These are phyloP conservation scores for Colostygia pectinataria DNA, from an alignment of 2,888 invertebrate species.

Conservation along the genomic window DNA sequence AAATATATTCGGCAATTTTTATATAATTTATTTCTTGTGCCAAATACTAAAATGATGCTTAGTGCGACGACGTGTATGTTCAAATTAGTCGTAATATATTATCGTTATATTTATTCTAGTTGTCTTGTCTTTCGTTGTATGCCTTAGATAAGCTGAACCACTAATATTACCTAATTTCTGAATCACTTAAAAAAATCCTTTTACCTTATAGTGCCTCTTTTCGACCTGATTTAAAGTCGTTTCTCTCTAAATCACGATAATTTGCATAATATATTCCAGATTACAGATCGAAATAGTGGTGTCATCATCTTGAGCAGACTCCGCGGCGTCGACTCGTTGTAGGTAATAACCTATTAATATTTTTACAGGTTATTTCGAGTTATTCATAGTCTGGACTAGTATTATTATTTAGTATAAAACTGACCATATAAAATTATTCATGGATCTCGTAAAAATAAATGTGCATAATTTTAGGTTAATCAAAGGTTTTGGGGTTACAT, in stretches of 20 bases:
- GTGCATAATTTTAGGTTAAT: slow-evolving; percentile 43
- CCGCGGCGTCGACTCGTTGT: slow-evolving; percentile 50
- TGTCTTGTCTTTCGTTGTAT: too few species aligned
- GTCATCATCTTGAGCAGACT: slow-evolving; percentile 56
- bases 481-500: slow-evolving; percentile 9
- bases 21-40: too few species aligned
- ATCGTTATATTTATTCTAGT: too few species aligned
- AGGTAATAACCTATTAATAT: slow-evolving; percentile 34
- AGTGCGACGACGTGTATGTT: too few species aligned
- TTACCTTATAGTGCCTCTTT: slow-evolving; percentile 39
- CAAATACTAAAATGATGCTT: too few species aligned
- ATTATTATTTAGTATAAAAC: slow-evolving; percentile 38
- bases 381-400: slow-evolving; percentile 46
- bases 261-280: slow-evolving; percentile 55
- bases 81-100: too few species aligned
- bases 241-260: slow-evolving; percentile 38
- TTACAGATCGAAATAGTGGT: slow-evolving; percentile 51
- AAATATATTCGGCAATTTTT: too few species aligned
- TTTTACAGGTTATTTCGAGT: slow-evolving; percentile 32
- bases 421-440: slow-evolving; percentile 47
- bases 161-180: not conserved
- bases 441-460: slow-evolving; percentile 38
- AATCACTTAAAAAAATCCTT: slow-evolving; percentile 31
- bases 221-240: slow-evolving; percentile 31
- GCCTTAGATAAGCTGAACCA: too few species aligned